A percentile compares a stretch with the other conserved stretches of the same genome.
Evolutionary conservation across 2,888 invertebrate species (phyloP).

Genomic region (Heteromyza rotundicornis): DNA sequence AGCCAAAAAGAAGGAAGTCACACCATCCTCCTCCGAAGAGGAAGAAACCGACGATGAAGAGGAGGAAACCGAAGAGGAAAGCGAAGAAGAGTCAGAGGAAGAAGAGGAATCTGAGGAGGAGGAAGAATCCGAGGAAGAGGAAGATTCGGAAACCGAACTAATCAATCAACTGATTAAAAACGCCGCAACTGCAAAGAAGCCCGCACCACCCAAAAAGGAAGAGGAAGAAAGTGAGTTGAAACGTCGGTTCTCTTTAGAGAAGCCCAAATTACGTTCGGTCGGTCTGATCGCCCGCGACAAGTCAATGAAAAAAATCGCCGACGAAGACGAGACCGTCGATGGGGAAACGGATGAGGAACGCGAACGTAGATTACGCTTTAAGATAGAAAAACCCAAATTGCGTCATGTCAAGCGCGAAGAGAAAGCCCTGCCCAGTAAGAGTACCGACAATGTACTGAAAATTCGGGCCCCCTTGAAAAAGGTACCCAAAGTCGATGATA

Average conservation of each 20-base stretch:
- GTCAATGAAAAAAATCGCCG: slow-evolving; percentile 56
- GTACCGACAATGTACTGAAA: slow-evolving; percentile 57
- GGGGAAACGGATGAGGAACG: slow-evolving; percentile 59
- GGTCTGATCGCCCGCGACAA: slow-evolving; percentile 58
- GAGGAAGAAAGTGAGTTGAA: slow-evolving; percentile 58
- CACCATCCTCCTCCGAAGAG: slow-evolving; percentile 49
- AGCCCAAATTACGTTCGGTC: slow-evolving; percentile 58
- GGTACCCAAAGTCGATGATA: slow-evolving; percentile 60
- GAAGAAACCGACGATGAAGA: slow-evolving; percentile 42
- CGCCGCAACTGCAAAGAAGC: slow-evolving; percentile 32
- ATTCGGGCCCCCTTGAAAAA: slow-evolving; percentile 59
- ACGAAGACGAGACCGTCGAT: slow-evolving; percentile 52
- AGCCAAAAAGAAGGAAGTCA: slow-evolving; percentile 51
- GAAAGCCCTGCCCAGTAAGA: slow-evolving; percentile 57
- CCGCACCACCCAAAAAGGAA: slow-evolving; percentile 48
- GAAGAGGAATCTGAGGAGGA: slow-evolving; percentile 37
- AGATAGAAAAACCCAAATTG: slow-evolving; percentile 58
- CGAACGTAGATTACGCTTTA: slow-evolving; percentile 55
- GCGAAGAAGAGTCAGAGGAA: slow-evolving; percentile 28
- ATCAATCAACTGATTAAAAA: slow-evolving; percentile 18
- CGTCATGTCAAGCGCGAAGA: slow-evolving; percentile 61
- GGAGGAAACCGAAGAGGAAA: slow-evolving; percentile 38
- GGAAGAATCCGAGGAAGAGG: slow-evolving; percentile 56
- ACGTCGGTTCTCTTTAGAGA: slow-evolving; percentile 59
- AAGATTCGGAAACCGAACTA: slow-evolving; percentile 37